These are phyloP conservation scores for Erythrocebus patas DNA, from an alignment of 2,113 vertebrate species.

Conservation along the genomic window DNA sequence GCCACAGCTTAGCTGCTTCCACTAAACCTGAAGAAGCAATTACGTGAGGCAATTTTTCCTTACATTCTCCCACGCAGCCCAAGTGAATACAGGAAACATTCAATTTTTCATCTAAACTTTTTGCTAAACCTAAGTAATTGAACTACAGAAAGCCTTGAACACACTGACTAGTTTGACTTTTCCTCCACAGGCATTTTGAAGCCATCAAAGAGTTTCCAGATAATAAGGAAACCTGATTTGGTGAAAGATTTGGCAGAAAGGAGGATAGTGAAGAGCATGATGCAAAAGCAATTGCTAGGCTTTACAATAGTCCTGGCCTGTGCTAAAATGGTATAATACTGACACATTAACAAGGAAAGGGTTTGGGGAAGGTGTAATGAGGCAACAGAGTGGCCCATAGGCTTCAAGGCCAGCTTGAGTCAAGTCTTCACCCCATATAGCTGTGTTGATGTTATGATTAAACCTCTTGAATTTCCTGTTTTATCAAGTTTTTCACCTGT, in stretches of 20 bases:
- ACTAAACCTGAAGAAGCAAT: conserved; percentile 52
- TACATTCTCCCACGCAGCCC: fast-evolving
- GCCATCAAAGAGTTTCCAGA: not conserved
- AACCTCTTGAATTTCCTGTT: not conserved
- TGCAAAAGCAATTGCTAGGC: not conserved
- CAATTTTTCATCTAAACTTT: not conserved
- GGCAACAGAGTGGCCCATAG: too few relatives aligned
- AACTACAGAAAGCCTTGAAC: not conserved
- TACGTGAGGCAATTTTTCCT: not conserved
- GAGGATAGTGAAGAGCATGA: not conserved
- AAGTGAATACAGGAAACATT: not conserved
- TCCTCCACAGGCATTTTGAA: not conserved
- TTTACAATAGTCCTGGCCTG: not conserved
- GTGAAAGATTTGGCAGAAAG: not conserved
- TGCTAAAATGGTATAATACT: not conserved
- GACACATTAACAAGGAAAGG: not conserved
- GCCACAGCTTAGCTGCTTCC: conserved; percentile 57
- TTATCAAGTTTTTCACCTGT: not conserved
- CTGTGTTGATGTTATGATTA: not conserved
- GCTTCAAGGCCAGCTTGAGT: not conserved
- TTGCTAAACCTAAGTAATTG: not conserved
- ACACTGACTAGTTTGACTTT: not conserved
- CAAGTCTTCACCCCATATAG: not conserved
- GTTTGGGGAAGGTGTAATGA: not conserved
- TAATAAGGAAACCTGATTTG: not conserved